Evolutionary conservation across 2,797 vertebrate genomes (phyloP).

Genomic region (Hoplostethus mediterraneus): DNA sequence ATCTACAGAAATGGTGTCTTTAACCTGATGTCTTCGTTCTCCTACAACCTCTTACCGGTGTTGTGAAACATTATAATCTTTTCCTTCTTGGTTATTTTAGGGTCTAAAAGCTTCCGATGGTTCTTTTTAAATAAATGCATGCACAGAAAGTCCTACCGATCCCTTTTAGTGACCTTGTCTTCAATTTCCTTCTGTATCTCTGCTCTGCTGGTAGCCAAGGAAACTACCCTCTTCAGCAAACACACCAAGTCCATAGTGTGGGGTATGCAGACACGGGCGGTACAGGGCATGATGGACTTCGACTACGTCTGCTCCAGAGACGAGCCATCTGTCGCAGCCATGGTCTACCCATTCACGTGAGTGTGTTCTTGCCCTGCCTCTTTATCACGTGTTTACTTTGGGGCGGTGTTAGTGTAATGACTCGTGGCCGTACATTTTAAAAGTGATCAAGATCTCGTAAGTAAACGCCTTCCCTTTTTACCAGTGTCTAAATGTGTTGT

Average conservation of each 20-base stretch:
- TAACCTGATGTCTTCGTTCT: too few species aligned
- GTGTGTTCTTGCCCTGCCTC: conserved; percentile 41
- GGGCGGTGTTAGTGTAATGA: neutral
- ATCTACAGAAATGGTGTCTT: too few species aligned
- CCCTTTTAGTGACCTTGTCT: neutral
- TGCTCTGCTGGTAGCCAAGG: conserved; percentile 86
- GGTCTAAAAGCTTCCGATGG: too few species aligned
- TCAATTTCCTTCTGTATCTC: neutral
- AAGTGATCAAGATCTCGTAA: neutral
- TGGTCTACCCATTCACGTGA: conserved; percentile 99
- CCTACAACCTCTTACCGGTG: too few species aligned
- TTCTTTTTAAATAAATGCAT: neutral
- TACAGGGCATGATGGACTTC: conserved; percentile 99
- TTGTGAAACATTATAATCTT: too few species aligned
- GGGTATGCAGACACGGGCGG: conserved; percentile 98
- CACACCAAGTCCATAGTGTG: conserved; percentile 96
- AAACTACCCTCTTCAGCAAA: conserved; percentile 90
- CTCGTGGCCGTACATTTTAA: neutral
- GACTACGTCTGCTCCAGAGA: conserved; percentile 95
- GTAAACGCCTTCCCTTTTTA: neutral
- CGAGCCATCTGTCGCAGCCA: conserved; percentile 93
- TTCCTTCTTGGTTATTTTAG: too few species aligned
- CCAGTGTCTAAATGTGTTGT: neutral
- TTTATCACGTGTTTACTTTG: neutral
- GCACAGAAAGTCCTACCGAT: neutral